Conservation (phyloP, 1,140 invertebrate genomes). For the Hestina assimilis region DNA sequence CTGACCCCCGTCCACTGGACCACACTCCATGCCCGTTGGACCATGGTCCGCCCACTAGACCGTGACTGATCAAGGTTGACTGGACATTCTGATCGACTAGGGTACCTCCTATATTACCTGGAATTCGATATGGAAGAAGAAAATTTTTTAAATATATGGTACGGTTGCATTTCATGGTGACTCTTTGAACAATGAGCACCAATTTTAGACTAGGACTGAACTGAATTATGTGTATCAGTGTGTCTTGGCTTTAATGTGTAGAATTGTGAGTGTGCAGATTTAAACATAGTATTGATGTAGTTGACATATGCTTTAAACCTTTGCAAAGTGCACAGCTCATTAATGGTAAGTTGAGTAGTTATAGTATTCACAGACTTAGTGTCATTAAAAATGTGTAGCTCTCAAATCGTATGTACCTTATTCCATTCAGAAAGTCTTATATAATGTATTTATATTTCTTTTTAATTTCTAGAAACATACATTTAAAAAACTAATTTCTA, state of each 20-base stretch:
- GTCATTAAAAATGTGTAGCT: background rate
- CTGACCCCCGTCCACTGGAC: no score
- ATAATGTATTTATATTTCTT: no score
- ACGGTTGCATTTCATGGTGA: constrained; percentile 8
- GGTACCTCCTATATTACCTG: no score
- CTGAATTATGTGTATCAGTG: background rate
- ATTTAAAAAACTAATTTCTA: no score
- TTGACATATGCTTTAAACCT: background rate
- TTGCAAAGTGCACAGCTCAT: background rate
- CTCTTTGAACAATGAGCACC: background rate
- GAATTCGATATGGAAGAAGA: no score
- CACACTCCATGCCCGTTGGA: no score
- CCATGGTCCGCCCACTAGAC: no score
- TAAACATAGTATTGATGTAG: background rate
- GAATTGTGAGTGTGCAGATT: background rate
- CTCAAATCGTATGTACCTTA: no score
- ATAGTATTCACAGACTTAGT: background rate
- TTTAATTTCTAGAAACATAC: no score
- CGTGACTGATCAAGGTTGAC: no score
- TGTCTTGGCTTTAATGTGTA: background rate
- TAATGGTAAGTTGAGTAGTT: background rate
- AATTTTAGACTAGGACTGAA: background rate
- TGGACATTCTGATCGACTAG: no score
- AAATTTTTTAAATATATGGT: background rate
- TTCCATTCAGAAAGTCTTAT: no score